phyloP scores from a whole-genome alignment of 1,140 invertebrate species.

The Arion vulgaris region DNA sequence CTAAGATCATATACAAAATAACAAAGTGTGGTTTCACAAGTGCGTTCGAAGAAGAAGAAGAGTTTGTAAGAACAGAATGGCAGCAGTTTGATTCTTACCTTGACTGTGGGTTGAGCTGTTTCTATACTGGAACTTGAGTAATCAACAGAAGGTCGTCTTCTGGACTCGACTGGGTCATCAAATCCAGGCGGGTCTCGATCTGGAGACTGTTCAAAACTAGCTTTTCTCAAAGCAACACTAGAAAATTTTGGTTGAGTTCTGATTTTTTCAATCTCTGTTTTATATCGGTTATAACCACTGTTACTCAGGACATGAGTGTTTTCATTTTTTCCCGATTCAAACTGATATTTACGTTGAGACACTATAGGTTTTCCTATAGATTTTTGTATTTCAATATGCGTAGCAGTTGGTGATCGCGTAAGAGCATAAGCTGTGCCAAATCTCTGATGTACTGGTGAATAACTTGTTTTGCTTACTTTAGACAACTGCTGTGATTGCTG shows the following conservation, averaged over 20 bases:
- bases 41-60: too few species aligned
- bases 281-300: conserved; percentile 50
- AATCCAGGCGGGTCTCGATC: conserved; percentile 40
- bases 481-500: not conserved
- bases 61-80: too few species aligned
- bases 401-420: conserved; percentile 57
- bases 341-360: conserved; percentile 63
- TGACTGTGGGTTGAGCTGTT: conserved; percentile 42
- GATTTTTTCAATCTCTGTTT: conserved; percentile 66
- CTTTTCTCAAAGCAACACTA: conserved; percentile 56
- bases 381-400: conserved; percentile 58
- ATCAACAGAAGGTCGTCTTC: not conserved
- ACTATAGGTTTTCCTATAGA: conserved; percentile 49
- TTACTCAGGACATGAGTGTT: conserved; percentile 32
- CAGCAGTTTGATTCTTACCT: conserved; percentile 17
- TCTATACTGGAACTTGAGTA: not conserved
- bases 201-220: conserved; percentile 60
- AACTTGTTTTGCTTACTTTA: not conserved
- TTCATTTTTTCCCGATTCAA: conserved; percentile 59
- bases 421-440: conserved; percentile 66
- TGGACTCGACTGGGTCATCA: not conserved
- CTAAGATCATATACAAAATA: too few species aligned
- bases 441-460: conserved; percentile 22
- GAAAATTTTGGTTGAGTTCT: conserved; percentile 61
- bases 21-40: too few species aligned